A percentile compares a stretch with the other conserved stretches of the same genome.
These are phyloP conservation scores for Periophthalmodon schlosseri DNA, from an alignment of 2,113 vertebrate species.

Conservation along the genomic window DNA sequence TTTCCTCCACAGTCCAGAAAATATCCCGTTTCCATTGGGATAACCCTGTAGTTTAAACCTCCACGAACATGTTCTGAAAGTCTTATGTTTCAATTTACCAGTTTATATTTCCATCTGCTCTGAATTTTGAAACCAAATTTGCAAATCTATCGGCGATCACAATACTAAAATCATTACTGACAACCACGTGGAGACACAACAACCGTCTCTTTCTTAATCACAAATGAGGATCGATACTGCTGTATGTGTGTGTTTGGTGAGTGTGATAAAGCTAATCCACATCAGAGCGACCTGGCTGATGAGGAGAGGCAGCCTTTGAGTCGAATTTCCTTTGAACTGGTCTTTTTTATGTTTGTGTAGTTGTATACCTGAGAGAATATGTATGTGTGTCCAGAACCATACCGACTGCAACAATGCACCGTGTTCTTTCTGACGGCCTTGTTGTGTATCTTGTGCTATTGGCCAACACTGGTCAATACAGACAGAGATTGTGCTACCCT, in stretches of 20 bases:
- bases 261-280: slow-evolving; percentile 38
- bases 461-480: slow-evolving; percentile 36
- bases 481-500: slow-evolving; percentile 25
- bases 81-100: not conserved
- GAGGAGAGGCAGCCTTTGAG: slow-evolving; percentile 40
- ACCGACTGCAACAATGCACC: slow-evolving; percentile 18
- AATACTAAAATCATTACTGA: slow-evolving; percentile 11
- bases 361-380: slow-evolving; percentile 16
- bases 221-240: slow-evolving; percentile 58
- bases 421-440: slow-evolving; percentile 29
- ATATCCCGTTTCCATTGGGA: not conserved
- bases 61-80: not conserved
- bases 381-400: not conserved
- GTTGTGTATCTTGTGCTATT: slow-evolving; percentile 40
- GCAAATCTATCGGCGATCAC: too few relatives aligned
- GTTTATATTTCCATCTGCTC: not conserved
- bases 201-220: slow-evolving; percentile 52
- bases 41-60: not conserved
- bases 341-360: slow-evolving; percentile 22
- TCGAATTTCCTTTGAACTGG: slow-evolving; percentile 37
- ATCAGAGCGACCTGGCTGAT: slow-evolving; percentile 42
- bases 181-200: slow-evolving; percentile 22
- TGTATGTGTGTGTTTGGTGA: not conserved
- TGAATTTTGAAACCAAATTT: not conserved
- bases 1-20: not conserved